Conservation (phyloP, 2,113 vertebrate species). For the Strigops habroptila region DNA sequence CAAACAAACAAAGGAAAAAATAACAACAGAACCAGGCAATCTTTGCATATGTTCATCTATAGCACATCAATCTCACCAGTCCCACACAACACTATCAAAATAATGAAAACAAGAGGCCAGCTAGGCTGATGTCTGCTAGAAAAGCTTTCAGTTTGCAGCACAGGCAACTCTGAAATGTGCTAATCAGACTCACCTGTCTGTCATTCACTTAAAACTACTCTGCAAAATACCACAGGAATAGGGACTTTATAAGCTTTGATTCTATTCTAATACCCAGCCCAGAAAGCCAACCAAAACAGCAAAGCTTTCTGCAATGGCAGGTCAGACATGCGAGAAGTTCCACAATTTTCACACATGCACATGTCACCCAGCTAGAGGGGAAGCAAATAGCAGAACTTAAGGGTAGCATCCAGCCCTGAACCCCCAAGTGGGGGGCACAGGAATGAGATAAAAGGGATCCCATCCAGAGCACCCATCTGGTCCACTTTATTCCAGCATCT, state of each 20-base stretch:
- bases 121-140: background rate
- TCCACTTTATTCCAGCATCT: background rate
- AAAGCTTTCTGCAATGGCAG: fast-evolving
- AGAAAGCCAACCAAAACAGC: background rate
- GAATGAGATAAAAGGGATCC: too few species aligned
- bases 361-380: fast-evolving
- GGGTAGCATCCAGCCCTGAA: fast-evolving
- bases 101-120: background rate
- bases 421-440: fast-evolving
- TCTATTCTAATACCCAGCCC: background rate
- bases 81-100: background rate
- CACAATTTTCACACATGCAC: fast-evolving
- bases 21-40: background rate
- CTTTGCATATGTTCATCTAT: background rate
- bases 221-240: background rate
- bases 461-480: fast-evolving
- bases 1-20: background rate
- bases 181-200: background rate
- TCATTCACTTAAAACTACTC: background rate
- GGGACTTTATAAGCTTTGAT: background rate
- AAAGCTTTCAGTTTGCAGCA: background rate
- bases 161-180: background rate
- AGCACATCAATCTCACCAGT: background rate
- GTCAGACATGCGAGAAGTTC: fast-evolving
- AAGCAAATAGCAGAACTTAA: fast-evolving